Base-by-base conservation (phyloP, 2,888 invertebrate genomes). In the Barypeithes pellucidus region DNA sequence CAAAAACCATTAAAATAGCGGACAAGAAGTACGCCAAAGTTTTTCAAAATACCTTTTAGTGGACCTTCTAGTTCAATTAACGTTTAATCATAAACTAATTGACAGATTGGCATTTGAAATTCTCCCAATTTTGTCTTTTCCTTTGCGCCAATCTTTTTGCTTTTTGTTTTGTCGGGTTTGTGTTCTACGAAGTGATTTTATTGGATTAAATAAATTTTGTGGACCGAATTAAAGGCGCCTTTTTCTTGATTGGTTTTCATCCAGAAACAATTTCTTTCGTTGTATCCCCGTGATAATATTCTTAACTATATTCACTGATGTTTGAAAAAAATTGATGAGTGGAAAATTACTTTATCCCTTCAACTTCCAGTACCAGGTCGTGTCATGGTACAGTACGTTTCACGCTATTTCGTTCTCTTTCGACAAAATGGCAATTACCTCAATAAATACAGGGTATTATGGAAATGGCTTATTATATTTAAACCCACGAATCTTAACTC, bases 121-220 rank as follows among this genome's bases (percentile, higher is more conserved):
- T 52, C 52, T 52, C 14, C 52, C 14, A 29, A 29, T 52, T 52
- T n/a, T 24, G 24, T 52, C 29, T 52, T 52, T 52, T 24, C 50
- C 24, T 52, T 29, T 52, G 24, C 7, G 12, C 24, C 29, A 29
- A 24, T 20, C 29, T 14, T 52, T 52, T 52, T 52, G 50, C 50
- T 24, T 52, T 52, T 52, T 52, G 52, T 52, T 29, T 29, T 14
- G 52, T 52, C 29, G 29, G 29, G 52, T 24, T 52, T 52, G 29
- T 52, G 52, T 29, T 29, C 52, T 29, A 29, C 29, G 29, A 52
- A 29, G 29, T 52, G 52, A 52, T 52, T 52, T 52, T 52, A 52
- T 52, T 52, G 52, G 52, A 52, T 52, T 52, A 52, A 52, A 52
- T 52, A 52, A 52, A 52, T 52, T 52, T 24, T n/a, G 52, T 52